Percentiles rank a stretch among this genome's conserved stretches.
These are phyloP conservation scores for Aeoliscus strigatus DNA, from an alignment of 2,797 vertebrate species.

Conservation along the genomic window DNA sequence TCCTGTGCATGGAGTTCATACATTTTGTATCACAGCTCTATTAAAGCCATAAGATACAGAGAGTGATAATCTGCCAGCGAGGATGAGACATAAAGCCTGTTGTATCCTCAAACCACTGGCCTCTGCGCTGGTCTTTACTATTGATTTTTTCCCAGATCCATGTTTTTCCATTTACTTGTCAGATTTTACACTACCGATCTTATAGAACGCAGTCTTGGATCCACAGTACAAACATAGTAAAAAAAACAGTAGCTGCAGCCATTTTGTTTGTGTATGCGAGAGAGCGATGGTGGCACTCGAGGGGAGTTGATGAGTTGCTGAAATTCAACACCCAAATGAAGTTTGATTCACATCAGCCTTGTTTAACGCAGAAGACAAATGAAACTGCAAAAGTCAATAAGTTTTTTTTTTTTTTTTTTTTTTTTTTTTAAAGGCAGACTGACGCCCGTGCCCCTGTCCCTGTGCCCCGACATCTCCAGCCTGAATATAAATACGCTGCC, in stretches of 20 bases:
- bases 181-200: constrained; percentile 64
- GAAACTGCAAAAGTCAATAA: too few species aligned
- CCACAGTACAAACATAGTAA: too few species aligned
- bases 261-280: constrained; percentile 27
- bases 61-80: constrained; percentile 39
- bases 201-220: constrained; percentile 52
- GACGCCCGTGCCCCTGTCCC: constrained; percentile 50
- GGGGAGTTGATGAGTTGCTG: constrained; percentile 32
- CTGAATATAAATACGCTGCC: constrained; percentile 22
- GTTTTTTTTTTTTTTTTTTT: constrained; percentile 30
- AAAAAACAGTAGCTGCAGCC: constrained; percentile 23
- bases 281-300: constrained; percentile 9
- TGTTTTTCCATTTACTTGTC: constrained; percentile 69
- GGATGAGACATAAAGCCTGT: constrained; percentile 39
- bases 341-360: too few species aligned
- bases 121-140: constrained; percentile 43
- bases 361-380: too few species aligned
- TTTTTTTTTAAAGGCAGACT: constrained; percentile 16
- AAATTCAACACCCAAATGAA: constrained; percentile 45
- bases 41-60: constrained; percentile 52
- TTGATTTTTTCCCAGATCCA: too few species aligned
- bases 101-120: constrained; percentile 14
- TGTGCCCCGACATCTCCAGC: constrained; percentile 22
- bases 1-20: constrained; percentile 3
- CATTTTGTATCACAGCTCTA: constrained; percentile 40